These are phyloP conservation scores for Echinometra lucunter DNA, from an alignment of 53 echinoderm and acorn worm genomes.

Conservation along the genomic window DNA sequence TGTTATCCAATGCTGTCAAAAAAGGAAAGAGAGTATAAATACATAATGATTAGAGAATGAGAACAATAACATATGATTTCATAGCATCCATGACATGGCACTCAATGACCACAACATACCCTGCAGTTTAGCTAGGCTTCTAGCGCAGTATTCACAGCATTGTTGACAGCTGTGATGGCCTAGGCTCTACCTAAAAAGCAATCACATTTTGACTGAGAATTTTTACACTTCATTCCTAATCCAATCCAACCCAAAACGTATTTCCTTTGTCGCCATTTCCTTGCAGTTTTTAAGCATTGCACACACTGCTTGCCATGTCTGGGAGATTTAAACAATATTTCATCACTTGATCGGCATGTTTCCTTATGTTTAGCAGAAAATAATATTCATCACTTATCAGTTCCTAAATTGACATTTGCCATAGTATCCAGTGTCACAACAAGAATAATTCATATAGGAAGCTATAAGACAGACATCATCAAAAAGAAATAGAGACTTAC, in stretches of 20 bases:
- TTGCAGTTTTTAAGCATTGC: too few species aligned
- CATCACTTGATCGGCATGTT: neutral
- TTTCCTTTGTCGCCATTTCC: too few species aligned
- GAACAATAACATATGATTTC: neutral
- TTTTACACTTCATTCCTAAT: neutral
- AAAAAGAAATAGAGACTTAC: constrained; percentile 61
- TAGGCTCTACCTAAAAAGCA: neutral
- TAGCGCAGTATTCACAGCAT: neutral
- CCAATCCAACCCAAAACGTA: too few species aligned
- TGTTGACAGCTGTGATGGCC: neutral
- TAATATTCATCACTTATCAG: neutral
- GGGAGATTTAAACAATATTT: too few species aligned
- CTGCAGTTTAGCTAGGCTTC: neutral
- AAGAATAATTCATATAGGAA: neutral
- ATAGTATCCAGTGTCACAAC: neutral
- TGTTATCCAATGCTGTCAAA: constrained; percentile 85
- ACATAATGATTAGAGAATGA: neutral
- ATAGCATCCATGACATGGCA: neutral
- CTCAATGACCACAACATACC: too few species aligned
- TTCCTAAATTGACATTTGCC: neutral
- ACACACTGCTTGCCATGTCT: too few species aligned
- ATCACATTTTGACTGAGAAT: neutral
- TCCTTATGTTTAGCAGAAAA: neutral
- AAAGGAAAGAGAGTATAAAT: too few species aligned
- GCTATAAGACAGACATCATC: neutral